Evolutionary conservation across 2,888 invertebrate genomes (phyloP).

Genomic region (Heliconius ethilla): DNA sequence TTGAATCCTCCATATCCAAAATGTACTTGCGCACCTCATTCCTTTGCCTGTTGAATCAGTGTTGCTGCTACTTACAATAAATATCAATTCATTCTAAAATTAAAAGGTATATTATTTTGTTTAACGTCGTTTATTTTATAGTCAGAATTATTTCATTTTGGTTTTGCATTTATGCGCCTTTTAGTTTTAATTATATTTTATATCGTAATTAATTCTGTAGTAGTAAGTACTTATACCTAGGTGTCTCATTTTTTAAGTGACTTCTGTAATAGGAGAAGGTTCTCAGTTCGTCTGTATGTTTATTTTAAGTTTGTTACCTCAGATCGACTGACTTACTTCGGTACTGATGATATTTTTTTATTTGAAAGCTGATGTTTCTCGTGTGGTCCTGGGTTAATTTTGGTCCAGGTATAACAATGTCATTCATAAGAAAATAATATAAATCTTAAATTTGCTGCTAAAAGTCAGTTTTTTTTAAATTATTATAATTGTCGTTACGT

Average conservation of each 20-base stretch:
- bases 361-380: too few relatives aligned
- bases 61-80: constrained; percentile 19
- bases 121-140: background rate
- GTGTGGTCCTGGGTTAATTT: too few relatives aligned
- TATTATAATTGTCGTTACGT: too few relatives aligned
- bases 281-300: too few relatives aligned
- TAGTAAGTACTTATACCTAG: too few relatives aligned
- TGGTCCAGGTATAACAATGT: too few relatives aligned
- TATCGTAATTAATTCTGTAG: background rate
- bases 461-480: too few relatives aligned
- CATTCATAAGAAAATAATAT: background rate
- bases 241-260: too few relatives aligned
- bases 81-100: background rate
- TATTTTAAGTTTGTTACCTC: too few relatives aligned
- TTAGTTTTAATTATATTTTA: background rate
- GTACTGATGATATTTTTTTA: too few relatives aligned
- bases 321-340: too few relatives aligned
- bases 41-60: constrained; percentile 54
- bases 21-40: constrained; percentile 56
- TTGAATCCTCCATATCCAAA: constrained; percentile 47
- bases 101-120: background rate
- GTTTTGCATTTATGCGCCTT: background rate
- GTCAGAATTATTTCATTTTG: background rate
- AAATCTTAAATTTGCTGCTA: background rate
- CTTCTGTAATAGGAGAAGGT: too few relatives aligned